A percentile compares a stretch with the other conserved stretches of the same genome.
Evolutionary conservation across 2,797 vertebrate species (phyloP).

Genomic region (Stomatorhinus walkeri): DNA sequence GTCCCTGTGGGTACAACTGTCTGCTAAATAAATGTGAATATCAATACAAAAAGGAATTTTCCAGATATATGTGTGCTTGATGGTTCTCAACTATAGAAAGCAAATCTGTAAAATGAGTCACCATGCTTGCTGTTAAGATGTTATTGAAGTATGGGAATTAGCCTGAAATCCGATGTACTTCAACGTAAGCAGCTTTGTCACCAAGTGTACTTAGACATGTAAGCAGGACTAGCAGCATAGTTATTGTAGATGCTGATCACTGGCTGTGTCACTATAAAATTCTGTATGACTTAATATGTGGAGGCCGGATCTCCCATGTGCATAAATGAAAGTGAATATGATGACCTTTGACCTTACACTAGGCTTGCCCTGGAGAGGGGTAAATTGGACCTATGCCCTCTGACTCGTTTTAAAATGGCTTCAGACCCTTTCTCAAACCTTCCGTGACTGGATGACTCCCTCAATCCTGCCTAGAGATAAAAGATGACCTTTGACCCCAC

Average conservation of each 20-base stretch:
- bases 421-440: background rate
- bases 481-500: background rate
- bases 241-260: background rate
- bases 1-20: background rate
- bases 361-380: background rate
- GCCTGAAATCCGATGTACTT: background rate
- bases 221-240: background rate
- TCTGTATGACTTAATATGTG: background rate
- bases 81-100: background rate
- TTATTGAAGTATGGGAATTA: background rate
- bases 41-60: background rate
- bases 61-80: background rate
- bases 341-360: background rate
- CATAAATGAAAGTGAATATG: background rate
- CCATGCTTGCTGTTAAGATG: background rate
- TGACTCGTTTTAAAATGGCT: background rate
- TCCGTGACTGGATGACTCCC: background rate
- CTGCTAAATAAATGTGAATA: background rate
- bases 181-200: background rate
- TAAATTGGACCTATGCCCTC: background rate
- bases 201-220: background rate
- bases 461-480: background rate
- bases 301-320: background rate
- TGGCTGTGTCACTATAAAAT: background rate
- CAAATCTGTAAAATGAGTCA: background rate